phyloP scores from a whole-genome alignment of 1,140 invertebrate genomes.

The Brachionus calyciflorus region DNA sequence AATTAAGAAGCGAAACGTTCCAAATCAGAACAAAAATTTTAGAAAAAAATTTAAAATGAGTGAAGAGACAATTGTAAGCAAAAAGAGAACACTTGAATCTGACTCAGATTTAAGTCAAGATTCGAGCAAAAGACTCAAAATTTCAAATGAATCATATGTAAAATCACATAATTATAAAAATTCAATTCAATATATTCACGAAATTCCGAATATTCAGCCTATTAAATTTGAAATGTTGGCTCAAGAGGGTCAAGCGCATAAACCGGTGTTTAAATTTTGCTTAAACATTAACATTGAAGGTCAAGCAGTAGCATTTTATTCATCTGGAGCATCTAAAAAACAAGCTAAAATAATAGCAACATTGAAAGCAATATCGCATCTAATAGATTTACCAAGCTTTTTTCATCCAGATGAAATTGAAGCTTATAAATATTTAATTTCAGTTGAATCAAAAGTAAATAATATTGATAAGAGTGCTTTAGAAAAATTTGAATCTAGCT shows the following conservation, averaged over 20 bases:
- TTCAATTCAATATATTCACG: conserved; percentile 26
- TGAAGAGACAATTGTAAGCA: neutral
- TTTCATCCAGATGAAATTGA: neutral
- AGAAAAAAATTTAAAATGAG: neutral
- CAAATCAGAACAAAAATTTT: neutral
- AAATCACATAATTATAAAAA: neutral
- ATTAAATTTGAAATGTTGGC: conserved; percentile 9
- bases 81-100: neutral
- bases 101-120: neutral
- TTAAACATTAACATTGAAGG: neutral
- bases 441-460: neutral
- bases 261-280: conserved; percentile 20
- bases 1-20: no score
- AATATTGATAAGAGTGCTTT: neutral
- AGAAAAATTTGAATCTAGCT: neutral
- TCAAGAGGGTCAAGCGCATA: conserved; percentile 15
- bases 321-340: conserved; percentile 6
- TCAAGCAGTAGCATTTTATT: neutral
- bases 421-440: neutral
- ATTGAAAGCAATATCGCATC: neutral
- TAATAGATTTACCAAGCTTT: neutral
- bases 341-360: conserved; percentile 8
- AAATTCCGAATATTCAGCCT: conserved; percentile 18
- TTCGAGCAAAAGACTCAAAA: neutral
- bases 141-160: neutral